Percentiles rank a stretch among this genome's conserved stretches.
Evolutionary conservation across 1,140 invertebrate species (phyloP).

Genomic region (Venturia canescens): DNA sequence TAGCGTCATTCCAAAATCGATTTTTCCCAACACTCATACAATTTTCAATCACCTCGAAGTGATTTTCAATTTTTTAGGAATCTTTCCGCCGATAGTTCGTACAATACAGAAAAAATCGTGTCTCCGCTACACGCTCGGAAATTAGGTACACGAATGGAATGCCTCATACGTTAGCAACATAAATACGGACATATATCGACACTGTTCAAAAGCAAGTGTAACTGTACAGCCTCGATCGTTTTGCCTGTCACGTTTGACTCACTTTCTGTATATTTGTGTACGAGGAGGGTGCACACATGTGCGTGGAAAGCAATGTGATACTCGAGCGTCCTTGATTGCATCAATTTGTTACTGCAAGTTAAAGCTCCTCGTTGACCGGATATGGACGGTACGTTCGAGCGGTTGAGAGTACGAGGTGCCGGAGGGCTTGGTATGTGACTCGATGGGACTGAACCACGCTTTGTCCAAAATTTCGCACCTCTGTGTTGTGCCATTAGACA

Average conservation of each 20-base stretch:
- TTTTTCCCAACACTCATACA: no score
- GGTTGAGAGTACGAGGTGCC: neutral
- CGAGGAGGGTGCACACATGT: neutral
- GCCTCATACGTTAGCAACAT: neutral
- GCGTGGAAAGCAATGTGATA: slow-evolving; percentile 19
- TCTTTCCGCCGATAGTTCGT: no score
- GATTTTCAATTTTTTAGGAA: no score
- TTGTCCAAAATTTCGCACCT: slow-evolving; percentile 59
- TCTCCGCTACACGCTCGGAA: no score
- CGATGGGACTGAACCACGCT: slow-evolving; percentile 14
- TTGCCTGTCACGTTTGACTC: neutral
- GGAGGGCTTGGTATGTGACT: slow-evolving; percentile 24
- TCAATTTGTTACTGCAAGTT: slow-evolving; percentile 62
- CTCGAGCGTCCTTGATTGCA: slow-evolving; percentile 58
- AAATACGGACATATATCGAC: neutral
- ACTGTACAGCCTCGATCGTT: slow-evolving; percentile 36
- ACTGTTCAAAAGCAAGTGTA: slow-evolving; percentile 22
- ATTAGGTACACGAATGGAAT: no score
- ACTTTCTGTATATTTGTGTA: neutral
- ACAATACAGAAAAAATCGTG: no score
- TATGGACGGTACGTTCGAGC: slow-evolving; percentile 28
- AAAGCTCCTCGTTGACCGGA: slow-evolving; percentile 47
- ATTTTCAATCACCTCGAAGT: no score
- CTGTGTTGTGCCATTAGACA: slow-evolving; percentile 6
- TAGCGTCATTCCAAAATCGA: no score